Conservation (phyloP, 1,140 invertebrate genomes). For the Eueides isabella region DNA sequence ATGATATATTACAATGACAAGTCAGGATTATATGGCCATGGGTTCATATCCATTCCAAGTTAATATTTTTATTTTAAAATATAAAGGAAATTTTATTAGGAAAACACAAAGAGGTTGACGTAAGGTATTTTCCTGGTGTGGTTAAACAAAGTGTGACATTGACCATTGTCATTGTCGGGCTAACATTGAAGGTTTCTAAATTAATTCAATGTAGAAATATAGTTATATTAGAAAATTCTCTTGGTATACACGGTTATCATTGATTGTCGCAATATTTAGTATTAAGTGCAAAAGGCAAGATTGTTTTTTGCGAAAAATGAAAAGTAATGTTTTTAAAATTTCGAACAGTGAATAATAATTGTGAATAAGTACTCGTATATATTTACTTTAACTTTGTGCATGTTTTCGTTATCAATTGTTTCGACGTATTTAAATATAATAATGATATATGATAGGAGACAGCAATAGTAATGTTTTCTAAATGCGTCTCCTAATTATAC, state of each 20-base stretch:
- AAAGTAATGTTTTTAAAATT: too few relatives aligned
- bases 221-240: too few relatives aligned
- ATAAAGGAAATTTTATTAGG: background rate
- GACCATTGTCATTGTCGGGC: background rate
- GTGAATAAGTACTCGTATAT: too few relatives aligned
- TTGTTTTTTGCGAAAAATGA: too few relatives aligned
- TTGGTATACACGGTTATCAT: too few relatives aligned
- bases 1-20: too few relatives aligned
- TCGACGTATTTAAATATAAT: background rate
- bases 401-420: background rate
- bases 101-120: too few relatives aligned
- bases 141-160: background rate
- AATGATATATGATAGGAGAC: background rate
- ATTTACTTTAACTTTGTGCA: too few relatives aligned
- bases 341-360: too few relatives aligned
- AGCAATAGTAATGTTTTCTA: background rate
- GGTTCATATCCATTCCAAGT: background rate
- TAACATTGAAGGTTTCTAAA: background rate
- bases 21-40: background rate
- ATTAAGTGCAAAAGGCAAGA: too few relatives aligned
- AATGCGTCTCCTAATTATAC: background rate
- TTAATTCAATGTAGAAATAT: too few relatives aligned
- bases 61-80: background rate
- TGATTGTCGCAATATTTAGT: too few relatives aligned
- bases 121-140: background rate